Evolutionary conservation across 2,113 vertebrate genomes (phyloP), one percentile per base, ranked within the genome.

Genomic region (Struthidea cinerea): DNA sequence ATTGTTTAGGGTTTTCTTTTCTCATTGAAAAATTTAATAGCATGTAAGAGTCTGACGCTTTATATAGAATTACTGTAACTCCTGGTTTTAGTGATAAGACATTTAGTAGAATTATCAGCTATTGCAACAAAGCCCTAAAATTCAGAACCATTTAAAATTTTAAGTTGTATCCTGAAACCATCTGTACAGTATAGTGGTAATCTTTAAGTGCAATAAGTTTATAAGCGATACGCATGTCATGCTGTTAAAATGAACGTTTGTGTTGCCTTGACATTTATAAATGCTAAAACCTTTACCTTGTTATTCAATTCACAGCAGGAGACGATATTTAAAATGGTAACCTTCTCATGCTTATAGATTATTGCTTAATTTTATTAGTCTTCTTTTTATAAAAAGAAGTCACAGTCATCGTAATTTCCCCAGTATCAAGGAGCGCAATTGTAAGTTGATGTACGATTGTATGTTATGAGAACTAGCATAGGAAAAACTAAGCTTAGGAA

Each of bases 261-360:
- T 92, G 79, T 70, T 79, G 69, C 71, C 42, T 67, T 95, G 91
- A 91, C 87, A 85, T 94, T 96, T 97, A 85, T 61, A 96, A 94
- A 96, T 74, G 74, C 61, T 92, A 75, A 91, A 93, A 55, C 73
- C 84, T 94, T 97, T 93, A 86, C 83, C 77, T 90, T 90, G 70
- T 52, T 93, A 77, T 93, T 90, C 77, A 85, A 53, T 83, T 74
- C 79, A 77, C 82, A 90, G 60, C 75, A 90, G 79, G 95, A 89
- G 80, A 69, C 6, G 39, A 55, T 87, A 87, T 84, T 95, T 93
- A 79, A 94, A 95, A 84, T 11, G 18, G 53, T 60, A 93, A 61
- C 50, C 47, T 95, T 94, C 73, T 55, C 46, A 78, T 78, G 28
- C 71, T 87, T 94, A 69, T 33, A 82, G 79, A 75, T 52, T 59